These are phyloP conservation scores for Stratiomys singularior DNA, from an alignment of 2,888 invertebrate species.

Conservation along the genomic window DNA sequence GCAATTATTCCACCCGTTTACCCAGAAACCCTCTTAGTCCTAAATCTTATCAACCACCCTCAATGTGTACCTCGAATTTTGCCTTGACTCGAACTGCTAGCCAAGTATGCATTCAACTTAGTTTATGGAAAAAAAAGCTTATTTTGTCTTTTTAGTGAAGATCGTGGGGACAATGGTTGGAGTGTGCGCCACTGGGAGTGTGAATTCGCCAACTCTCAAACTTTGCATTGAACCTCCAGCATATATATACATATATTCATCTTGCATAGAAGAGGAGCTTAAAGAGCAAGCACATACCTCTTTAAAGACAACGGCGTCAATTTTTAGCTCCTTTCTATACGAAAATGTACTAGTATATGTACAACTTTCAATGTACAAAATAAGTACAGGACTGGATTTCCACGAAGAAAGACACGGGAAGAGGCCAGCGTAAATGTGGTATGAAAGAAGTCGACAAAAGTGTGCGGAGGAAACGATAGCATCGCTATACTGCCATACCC, in stretches of 20 bases:
- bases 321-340: background rate
- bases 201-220: background rate
- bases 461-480: background rate
- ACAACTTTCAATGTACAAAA: background rate
- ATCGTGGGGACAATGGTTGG: background rate
- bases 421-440: background rate
- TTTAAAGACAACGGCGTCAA: slow-evolving; percentile 12
- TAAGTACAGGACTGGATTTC: too few species aligned
- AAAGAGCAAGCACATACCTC: background rate
- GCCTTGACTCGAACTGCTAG: background rate
- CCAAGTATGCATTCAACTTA: slow-evolving; percentile 21
- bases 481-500: background rate
- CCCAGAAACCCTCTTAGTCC: slow-evolving; percentile 36
- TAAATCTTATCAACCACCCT: slow-evolving; percentile 45
- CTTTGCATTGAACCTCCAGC: background rate
- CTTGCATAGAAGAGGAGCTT: background rate
- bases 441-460: background rate
- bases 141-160: background rate
- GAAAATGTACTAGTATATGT: slow-evolving; percentile 9
- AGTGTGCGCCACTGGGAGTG: background rate
- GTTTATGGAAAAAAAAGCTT: slow-evolving; percentile 25
- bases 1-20: background rate
- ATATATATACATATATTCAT: too few species aligned
- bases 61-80: background rate
- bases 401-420: background rate